phyloP scores from a whole-genome alignment of 1,140 invertebrate species.

The Mercenaria mercenaria region DNA sequence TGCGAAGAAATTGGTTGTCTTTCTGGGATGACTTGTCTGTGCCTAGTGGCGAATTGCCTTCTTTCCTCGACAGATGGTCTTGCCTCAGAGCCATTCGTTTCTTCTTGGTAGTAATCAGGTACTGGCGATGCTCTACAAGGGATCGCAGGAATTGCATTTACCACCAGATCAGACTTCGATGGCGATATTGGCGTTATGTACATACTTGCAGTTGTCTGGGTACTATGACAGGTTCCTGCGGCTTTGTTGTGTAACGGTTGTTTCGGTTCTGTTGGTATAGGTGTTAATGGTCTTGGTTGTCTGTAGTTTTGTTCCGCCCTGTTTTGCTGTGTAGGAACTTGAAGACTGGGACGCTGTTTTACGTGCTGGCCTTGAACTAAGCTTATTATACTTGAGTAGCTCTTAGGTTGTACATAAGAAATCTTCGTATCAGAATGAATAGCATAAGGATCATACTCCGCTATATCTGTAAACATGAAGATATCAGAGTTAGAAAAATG shows the following conservation, averaged over 20 bases:
- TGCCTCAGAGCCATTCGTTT: too few relatives aligned
- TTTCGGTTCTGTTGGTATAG: not conserved
- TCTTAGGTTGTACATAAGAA: constrained; percentile 1
- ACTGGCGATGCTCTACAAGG: not conserved
- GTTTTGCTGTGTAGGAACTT: not conserved
- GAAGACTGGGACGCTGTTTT: not conserved
- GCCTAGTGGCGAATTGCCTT: too few relatives aligned
- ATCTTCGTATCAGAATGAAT: not conserved
- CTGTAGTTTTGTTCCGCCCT: not conserved
- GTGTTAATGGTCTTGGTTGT: not conserved
- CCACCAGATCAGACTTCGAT: not conserved
- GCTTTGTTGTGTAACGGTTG: too few relatives aligned
- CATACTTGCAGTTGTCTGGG: not conserved
- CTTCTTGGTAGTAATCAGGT: not conserved
- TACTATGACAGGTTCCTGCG: too few relatives aligned
- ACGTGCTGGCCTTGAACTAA: not conserved
- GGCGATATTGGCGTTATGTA: not conserved
- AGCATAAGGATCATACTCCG: not conserved
- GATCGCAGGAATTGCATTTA: not conserved
- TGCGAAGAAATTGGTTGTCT: not conserved
- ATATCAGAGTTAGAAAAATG: too few relatives aligned
- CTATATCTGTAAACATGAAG: constrained; percentile 9
- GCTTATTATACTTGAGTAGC: constrained; percentile 11
- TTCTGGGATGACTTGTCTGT: not conserved
- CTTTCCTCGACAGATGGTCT: too few relatives aligned